These are phyloP conservation scores for Cheilosia pagana DNA, from an alignment of 2,888 invertebrate genomes.

Conservation along the genomic window DNA sequence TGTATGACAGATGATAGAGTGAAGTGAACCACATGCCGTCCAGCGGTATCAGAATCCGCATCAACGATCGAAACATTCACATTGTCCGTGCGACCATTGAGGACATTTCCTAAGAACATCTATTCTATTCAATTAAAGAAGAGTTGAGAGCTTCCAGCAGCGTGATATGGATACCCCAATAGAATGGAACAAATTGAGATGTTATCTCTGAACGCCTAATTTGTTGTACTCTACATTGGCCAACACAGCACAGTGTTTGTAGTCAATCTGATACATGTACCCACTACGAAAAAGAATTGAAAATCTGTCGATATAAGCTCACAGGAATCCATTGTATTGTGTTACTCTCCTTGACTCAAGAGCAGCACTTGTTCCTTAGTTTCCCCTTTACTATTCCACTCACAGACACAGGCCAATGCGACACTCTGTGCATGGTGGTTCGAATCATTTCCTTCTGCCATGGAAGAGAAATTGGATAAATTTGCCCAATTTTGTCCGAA, in stretches of 20 bases:
- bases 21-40: background rate
- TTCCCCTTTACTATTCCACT: conserved; percentile 13
- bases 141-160: conserved; percentile 44
- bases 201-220: conserved; percentile 60
- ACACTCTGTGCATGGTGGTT: conserved; percentile 9
- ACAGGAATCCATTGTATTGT: conserved; percentile 36
- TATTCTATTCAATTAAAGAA: conserved; percentile 36
- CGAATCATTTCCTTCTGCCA: conserved; percentile 12
- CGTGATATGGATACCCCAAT: conserved; percentile 20
- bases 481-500: conserved; percentile 55
- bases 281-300: conserved; percentile 7
- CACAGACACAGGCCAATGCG: conserved; percentile 10
- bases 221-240: conserved; percentile 52
- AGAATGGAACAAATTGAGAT: conserved; percentile 68
- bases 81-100: conserved; percentile 36
- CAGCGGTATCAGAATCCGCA: conserved; percentile 4
- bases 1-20: background rate
- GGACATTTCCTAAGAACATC: conserved; percentile 23
- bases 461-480: conserved; percentile 40
- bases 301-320: conserved; percentile 28
- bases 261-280: conserved; percentile 37
- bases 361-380: conserved; percentile 51
- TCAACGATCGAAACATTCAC: conserved; percentile 16
- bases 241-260: conserved; percentile 13
- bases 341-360: conserved; percentile 42